These are phyloP conservation scores for Motacilla tschutschensis DNA, from an alignment of 2,113 vertebrate genomes.

Conservation along the genomic window DNA sequence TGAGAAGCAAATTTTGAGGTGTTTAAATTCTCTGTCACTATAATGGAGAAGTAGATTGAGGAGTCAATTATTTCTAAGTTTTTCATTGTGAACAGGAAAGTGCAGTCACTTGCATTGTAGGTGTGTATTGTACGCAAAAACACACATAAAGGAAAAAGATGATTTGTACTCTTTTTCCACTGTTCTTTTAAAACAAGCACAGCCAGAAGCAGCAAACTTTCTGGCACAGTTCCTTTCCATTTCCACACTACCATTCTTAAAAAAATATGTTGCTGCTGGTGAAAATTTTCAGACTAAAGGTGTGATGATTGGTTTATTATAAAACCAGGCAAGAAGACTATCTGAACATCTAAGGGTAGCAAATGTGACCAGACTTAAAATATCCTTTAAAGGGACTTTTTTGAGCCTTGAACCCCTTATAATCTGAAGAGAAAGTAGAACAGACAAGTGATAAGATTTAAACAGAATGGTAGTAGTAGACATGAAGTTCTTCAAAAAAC, in stretches of 20 bases:
- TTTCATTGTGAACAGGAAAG: not conserved
- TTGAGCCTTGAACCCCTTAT: not conserved
- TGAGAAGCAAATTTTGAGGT: not conserved
- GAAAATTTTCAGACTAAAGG: not conserved
- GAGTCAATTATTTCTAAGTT: not conserved
- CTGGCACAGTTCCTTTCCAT: not conserved
- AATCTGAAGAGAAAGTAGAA: not conserved
- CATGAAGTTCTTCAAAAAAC: not conserved
- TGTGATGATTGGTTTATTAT: not conserved
- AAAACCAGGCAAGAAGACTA: not conserved
- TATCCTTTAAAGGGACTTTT: not conserved
- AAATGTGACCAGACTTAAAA: not conserved
- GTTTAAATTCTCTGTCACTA: not conserved
- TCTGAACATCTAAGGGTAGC: not conserved
- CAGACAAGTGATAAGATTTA: not conserved
- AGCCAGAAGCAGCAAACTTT: not conserved
- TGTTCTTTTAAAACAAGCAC: not conserved
- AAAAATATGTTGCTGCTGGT: not conserved
- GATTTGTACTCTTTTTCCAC: not conserved
- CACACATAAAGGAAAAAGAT: not conserved
- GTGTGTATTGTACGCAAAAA: not conserved
- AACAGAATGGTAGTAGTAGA: not conserved
- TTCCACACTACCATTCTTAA: not conserved
- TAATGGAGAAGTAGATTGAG: not conserved
- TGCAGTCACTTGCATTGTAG: accelerated